These are phyloP conservation scores for Notiomystis cincta DNA, from an alignment of 2,113 vertebrate species.

Conservation along the genomic window DNA sequence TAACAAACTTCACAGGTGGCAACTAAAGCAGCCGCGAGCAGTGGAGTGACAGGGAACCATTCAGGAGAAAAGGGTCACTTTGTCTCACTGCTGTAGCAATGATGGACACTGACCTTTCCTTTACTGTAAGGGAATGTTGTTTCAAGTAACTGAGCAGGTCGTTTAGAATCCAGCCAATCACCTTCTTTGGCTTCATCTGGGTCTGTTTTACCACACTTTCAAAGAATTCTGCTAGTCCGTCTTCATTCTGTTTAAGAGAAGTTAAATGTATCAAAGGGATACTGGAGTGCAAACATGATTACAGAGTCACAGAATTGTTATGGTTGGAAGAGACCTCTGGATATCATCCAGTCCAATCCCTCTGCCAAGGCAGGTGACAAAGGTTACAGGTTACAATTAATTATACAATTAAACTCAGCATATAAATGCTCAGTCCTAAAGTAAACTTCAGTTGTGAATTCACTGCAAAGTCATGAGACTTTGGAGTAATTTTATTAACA, in stretches of 20 bases:
- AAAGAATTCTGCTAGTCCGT: slow-evolving; percentile 89
- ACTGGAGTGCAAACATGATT: not conserved
- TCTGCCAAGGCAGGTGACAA: not conserved
- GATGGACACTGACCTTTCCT: slow-evolving; percentile 83
- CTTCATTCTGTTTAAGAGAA: slow-evolving; percentile 83
- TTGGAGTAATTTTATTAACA: not conserved
- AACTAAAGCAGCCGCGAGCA: not conserved
- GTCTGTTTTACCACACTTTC: slow-evolving; percentile 82
- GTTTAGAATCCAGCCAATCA: slow-evolving; percentile 91
- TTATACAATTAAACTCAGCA: not conserved
- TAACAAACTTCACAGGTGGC: not conserved
- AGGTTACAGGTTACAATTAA: not conserved
- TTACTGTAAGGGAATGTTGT: slow-evolving; percentile 77
- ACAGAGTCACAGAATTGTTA: not conserved
- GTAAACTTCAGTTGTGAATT: not conserved
- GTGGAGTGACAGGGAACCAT: rapidly evolving
- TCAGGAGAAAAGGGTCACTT: not conserved
- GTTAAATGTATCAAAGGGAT: not conserved
- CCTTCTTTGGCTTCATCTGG: slow-evolving; percentile 83
- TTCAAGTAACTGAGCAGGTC: slow-evolving; percentile 85
- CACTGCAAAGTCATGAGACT: not conserved
- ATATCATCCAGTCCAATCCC: not conserved
- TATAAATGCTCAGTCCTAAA: not conserved
- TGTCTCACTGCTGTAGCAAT: not conserved
- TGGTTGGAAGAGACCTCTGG: not conserved